Base-by-base conservation (phyloP, 2,888 invertebrate species). In the Apotomis turbidana region DNA sequence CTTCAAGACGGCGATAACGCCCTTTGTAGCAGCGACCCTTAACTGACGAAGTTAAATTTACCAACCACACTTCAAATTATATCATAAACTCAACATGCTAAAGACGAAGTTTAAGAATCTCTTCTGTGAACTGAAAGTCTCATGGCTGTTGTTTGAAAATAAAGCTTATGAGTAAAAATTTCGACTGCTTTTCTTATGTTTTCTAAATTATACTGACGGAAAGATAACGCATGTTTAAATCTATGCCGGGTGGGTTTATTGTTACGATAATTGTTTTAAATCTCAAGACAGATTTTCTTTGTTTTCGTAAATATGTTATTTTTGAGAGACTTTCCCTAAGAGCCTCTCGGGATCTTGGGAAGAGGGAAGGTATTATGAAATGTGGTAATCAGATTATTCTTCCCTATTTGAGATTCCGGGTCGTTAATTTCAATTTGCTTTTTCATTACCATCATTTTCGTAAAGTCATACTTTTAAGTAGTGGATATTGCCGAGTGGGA, bases 211-310 rank as follows among this genome's bases (percentile, higher is more conserved):
- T 64, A 36, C 5, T 44, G 38, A 15, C 57, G 38, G 57, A 70
- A 57, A 57, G 69, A 70, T 70, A 70, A 63, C 69, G 69, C 69
- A 70, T 70, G 62, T 38, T 38, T 70, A 38, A 58, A 57, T 49
- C 54, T 61, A 36, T 57, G 38, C 62, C 57, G 49, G 57, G 68
- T 12, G 62, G 62, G 57, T 70, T 70, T 69, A 69, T 68, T 68
- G 52, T 62, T 63, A 63, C 41, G 69, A 63, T 70, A 63, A 70
- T 70, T 70, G 57, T 63, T 70, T 70, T 63, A 63, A 70, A 70
- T 55, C 57, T 54, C 38, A 13, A 41, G 57, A 63, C 62, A 58
- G 55, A 70, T 70, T 70, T 46, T 57, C 62, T 62, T 70, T 70
- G 69, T 70, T 62, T 62, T 8, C 3, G 62, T 63, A 51, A 57